Evolutionary conservation across 2,888 invertebrate species (phyloP), one percentile per base, ranked within the genome.

Genomic region (Pristionchus maxplancki): DNA sequence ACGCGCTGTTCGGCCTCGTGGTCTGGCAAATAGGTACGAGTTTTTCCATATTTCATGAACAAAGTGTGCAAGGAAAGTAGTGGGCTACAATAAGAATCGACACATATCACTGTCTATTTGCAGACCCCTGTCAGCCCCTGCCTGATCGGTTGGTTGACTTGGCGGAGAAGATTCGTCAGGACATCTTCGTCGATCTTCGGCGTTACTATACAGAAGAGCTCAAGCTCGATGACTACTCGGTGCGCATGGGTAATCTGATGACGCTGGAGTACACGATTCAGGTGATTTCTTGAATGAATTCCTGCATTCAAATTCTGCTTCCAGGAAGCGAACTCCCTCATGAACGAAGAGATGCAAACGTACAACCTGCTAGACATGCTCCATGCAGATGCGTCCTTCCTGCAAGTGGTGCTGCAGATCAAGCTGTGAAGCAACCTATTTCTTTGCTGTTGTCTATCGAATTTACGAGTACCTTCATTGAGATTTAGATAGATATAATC

Each of bases 1-100:
- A 15, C 44, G 78, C 78, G n/a, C 28, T 78, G 11, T 78, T 78
- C 44, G 78, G 78, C 13, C 78, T 78, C n/a, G 78, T 78, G 6
- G 44, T 78, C 6, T 78, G 78, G 78, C 78, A 78, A 15, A 44
- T 78, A 3, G 78, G 78, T 78, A 6, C 58, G 64, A 28, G 24
- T 8, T 62, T 62, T 8, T 13, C 44, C 50, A 50, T 15, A 17
- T 62, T 62, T n/a, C n/a, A n/a, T 62, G 8, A 24, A 11, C 28
- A 24, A 8, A 20, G 6, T 20, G 5, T 20, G 4, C 58, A 20
- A 58, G 17, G 17, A 58, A 58, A 58, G 15, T 58, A 58, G 24
- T 8, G n/a, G 6, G 17, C n/a, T 58, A 6, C 6, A 17, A 58
- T 58, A 58, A 11, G 44, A 44, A 6, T 9, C 44, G 20, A 58